Conservation (phyloP, 2,797 vertebrate species). For the Holocentrus rufus region DNA sequence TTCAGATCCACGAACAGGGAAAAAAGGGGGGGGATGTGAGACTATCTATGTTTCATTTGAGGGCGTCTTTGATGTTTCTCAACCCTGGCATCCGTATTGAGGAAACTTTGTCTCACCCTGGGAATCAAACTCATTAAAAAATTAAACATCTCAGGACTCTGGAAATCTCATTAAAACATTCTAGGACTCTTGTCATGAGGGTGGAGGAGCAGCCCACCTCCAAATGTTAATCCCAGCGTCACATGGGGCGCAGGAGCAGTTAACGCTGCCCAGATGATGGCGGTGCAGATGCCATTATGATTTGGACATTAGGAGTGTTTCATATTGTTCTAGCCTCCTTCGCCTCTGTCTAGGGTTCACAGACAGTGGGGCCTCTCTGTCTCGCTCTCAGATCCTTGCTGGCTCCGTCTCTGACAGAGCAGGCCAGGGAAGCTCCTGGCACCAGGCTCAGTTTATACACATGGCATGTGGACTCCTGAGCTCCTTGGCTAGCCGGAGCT, state of each 20-base stretch:
- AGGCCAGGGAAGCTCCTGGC: conserved; percentile 57
- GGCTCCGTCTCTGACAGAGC: conserved; percentile 37
- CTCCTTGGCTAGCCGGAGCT: conserved; percentile 35
- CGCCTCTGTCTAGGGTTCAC: conserved; percentile 25
- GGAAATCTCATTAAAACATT: conserved; percentile 16
- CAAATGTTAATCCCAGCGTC: no score
- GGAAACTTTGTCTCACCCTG: conserved; percentile 16
- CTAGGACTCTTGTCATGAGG: neutral
- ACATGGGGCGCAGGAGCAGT: no score
- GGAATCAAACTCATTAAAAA: neutral
- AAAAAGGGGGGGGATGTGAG: conserved; percentile 29
- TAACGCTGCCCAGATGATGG: no score
- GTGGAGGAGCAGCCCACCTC: neutral
- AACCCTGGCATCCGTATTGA: conserved; percentile 4
- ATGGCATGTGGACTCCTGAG: conserved; percentile 32
- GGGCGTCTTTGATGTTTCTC: conserved; percentile 30
- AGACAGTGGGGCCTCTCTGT: conserved; percentile 45
- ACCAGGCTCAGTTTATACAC: conserved; percentile 40
- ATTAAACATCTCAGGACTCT: conserved; percentile 17
- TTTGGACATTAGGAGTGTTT: neutral
- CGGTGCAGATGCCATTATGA: neutral
- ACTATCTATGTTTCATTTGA: conserved; percentile 33
- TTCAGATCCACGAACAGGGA: conserved; percentile 30
- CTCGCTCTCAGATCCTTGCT: conserved; percentile 49
- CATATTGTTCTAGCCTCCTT: neutral